These are phyloP conservation scores for Aldrovandia affinis DNA, from an alignment of 2,797 vertebrate species.

Conservation along the genomic window DNA sequence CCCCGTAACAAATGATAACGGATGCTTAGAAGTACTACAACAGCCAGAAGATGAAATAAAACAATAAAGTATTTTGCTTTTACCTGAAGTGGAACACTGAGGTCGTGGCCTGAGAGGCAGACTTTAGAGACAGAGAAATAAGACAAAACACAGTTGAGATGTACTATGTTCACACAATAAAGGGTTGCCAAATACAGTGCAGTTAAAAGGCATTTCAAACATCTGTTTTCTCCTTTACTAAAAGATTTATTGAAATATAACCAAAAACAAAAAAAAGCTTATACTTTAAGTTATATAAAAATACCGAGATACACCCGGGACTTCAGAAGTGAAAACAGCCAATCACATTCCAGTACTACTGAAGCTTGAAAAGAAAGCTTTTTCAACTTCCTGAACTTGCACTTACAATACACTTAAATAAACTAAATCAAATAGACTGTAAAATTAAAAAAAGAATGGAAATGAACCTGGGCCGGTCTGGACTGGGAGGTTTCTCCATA, in stretches of 20 bases:
- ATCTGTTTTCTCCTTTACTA: not conserved
- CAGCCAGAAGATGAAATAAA: not conserved
- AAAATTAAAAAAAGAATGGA: not conserved
- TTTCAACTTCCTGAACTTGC: not conserved
- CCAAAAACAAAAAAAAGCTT: not conserved
- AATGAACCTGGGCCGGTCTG: slow-evolving; percentile 83
- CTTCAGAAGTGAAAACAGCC: too few species aligned
- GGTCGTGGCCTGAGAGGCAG: slow-evolving; percentile 71
- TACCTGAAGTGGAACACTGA: slow-evolving; percentile 83
- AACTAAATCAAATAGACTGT: not conserved
- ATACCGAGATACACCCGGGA: not conserved
- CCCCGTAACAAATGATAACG: not conserved
- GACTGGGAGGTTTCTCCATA: slow-evolving; percentile 77
- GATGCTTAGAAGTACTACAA: not conserved
- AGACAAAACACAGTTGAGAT: slow-evolving; percentile 3
- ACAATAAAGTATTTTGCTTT: slow-evolving; percentile 26
- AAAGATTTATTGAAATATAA: not conserved
- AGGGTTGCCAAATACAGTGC: not conserved
- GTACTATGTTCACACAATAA: not conserved
- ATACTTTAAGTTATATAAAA: not conserved
- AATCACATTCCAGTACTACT: not conserved
- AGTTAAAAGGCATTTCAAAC: not conserved
- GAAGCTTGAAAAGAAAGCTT: not conserved
- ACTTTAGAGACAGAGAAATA: slow-evolving; percentile 55
- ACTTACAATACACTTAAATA: slow-evolving; percentile 46